Evolutionary conservation across 2,797 vertebrate species (phyloP), one percentile per base, ranked within the genome.

Genomic region (Chanos chanos): DNA sequence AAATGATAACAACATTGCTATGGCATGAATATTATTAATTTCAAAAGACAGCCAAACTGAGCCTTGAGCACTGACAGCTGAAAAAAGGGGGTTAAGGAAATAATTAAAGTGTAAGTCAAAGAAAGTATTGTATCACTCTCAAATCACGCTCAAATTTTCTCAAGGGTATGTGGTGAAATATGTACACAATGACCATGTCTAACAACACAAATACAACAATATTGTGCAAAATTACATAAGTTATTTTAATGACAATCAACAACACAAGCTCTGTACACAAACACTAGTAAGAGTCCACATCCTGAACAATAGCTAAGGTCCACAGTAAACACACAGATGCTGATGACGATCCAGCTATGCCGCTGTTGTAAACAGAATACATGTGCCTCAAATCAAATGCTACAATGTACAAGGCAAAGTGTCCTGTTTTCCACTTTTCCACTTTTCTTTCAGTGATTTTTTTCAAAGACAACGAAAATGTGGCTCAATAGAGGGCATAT

Each of bases 181-280:
- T 89, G 71, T 85, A 87, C 81, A 89, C 71, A 81, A 72, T 81
- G 85, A 67, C 64, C 81, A 73, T 54, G 63, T 77, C 81, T 82
- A 85, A 59, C 81, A 74, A 81, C 71, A 75, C 75, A 76, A 70
- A 49, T 74, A 77, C 77, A 44, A 37, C 30, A 25, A 13, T 34
- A 8, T 36, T 28, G 5, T n/a, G 55, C 8, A 8, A 31, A 25
- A 15, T 8, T 24, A 75, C 64, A 60, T 85, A 87, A 89, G 76
- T 85, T 86, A 89, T 81, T 75, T 68, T 50, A 49, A 77, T 56
- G 48, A 75, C 51, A 74, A 47, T 63, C 64, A 54, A 49, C 47
- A 56, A 48, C 72, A 71, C 75, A 61, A 18, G 64, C 19, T 70
- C 74, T 81, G 75, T 85, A 85, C 84, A 86, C 74, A 72, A 73